These are phyloP conservation scores for Zaprionus gabonicus DNA, from an alignment of 1,140 invertebrate species.

Conservation along the genomic window DNA sequence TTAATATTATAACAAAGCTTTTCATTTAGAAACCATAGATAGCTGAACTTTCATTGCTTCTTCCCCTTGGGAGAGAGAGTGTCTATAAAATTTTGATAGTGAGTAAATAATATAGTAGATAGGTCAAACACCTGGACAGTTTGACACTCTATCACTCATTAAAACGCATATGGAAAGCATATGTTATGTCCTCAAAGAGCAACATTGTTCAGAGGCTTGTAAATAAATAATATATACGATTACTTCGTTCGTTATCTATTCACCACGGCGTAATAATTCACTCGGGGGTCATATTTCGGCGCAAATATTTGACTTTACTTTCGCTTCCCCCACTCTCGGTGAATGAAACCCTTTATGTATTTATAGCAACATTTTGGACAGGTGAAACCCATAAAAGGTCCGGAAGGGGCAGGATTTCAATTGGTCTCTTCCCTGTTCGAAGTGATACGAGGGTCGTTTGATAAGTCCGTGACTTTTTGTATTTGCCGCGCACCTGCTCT, in stretches of 20 bases:
- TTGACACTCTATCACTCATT: slow-evolving; percentile 3
- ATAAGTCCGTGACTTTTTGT: too few relatives aligned
- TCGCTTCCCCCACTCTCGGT: slow-evolving; percentile 3
- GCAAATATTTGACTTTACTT: slow-evolving; percentile 57
- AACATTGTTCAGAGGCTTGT: not conserved
- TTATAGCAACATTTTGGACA: slow-evolving; percentile 59
- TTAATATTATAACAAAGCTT: slow-evolving; percentile 59
- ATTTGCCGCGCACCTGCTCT: too few relatives aligned
- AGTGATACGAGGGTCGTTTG: too few relatives aligned
- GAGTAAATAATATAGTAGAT: not conserved
- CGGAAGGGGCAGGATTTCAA: slow-evolving; percentile 48
- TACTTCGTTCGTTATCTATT: slow-evolving; percentile 29
- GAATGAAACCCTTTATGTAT: slow-evolving; percentile 64
- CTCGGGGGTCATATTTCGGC: slow-evolving; percentile 30
- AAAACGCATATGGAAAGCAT: not conserved
- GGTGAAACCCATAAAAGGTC: slow-evolving; percentile 65
- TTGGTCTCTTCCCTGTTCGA: not conserved
- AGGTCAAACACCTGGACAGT: slow-evolving; percentile 32
- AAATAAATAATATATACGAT: slow-evolving; percentile 18
- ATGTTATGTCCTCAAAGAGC: slow-evolving; percentile 15
- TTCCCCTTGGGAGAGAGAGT: slow-evolving; percentile 13
- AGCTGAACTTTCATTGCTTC: slow-evolving; percentile 12
- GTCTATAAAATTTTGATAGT: not conserved
- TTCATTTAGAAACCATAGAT: slow-evolving; percentile 37
- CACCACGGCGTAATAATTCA: slow-evolving; percentile 44